These are phyloP conservation scores for Phalloptychus januarius DNA, from an alignment of 2,797 vertebrate species.

Conservation along the genomic window DNA sequence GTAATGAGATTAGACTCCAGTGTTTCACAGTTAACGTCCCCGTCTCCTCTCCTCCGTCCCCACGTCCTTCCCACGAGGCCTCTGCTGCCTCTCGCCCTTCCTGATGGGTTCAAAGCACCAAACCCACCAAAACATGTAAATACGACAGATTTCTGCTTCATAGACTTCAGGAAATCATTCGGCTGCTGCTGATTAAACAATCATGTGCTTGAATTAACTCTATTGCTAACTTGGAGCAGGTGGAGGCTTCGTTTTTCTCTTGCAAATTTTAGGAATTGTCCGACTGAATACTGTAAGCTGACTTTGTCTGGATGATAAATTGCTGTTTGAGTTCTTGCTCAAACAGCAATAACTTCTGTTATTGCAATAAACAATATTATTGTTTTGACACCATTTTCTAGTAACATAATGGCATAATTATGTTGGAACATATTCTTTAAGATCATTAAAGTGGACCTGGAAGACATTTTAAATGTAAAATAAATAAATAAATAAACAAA, in stretches of 20 bases:
- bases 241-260: not conserved
- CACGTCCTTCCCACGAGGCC: slow-evolving; percentile 31
- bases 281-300: not conserved
- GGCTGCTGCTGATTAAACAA: not conserved
- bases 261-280: not conserved
- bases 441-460: too few relatives aligned
- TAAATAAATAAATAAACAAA: too few relatives aligned
- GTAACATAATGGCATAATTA: too few relatives aligned
- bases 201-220: not conserved
- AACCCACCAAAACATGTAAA: not conserved
- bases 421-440: too few relatives aligned
- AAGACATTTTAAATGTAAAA: too few relatives aligned
- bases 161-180: not conserved
- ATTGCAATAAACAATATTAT: too few relatives aligned
- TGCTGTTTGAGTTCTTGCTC: too few relatives aligned
- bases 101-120: slow-evolving; percentile 16
- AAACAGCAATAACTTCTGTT: too few relatives aligned
- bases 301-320: not conserved
- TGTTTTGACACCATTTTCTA: too few relatives aligned
- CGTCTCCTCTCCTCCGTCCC: slow-evolving; percentile 27
- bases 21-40: slow-evolving; percentile 58
- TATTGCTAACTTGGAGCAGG: not conserved
- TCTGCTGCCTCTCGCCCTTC: slow-evolving; percentile 7
- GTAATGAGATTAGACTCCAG: slow-evolving; percentile 81
- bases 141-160: not conserved